Evolutionary conservation across 2,888 invertebrate species (phyloP), one percentile per base, ranked within the genome.

Genomic region (Carabus problematicus): DNA sequence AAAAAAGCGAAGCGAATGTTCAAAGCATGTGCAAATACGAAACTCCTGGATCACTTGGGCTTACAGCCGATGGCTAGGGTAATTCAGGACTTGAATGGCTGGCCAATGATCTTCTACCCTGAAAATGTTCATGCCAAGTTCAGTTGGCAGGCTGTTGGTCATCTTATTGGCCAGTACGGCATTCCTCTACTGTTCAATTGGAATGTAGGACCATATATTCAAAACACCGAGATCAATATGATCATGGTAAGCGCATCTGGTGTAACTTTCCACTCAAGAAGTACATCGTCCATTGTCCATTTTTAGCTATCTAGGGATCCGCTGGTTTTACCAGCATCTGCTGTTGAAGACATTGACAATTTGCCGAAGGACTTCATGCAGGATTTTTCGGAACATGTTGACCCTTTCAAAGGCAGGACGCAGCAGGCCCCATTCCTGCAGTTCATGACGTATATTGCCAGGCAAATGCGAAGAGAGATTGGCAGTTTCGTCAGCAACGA

Each of bases 1-100:
- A 77, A 78, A 72, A 82, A 81, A 73, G 80, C 79, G 0, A 79
- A 79, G 72, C 72, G 76, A 1, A 80, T 81, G 6, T 83, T 80
- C 69, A 64, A 74, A 16, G 75, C 80, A 0, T 82, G 83, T 71
- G 64, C 77, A 0, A 73, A 80, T 70, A 55, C 73, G 14, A 71
- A 74, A 1, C 76, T 77, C 41, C 70, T 74, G 18, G 77, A 79
- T 42, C 29, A 70, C 8, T 64, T 79, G 39, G 72, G 72, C 3
- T 67, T 77, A 45, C 71, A 70, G 43, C 80, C 82, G 0, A 77
- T 82, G 73, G 19, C 77, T 7, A 64, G 73, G 9, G 74, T 82
- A n/a, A 73, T 83, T 12, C 62, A 73, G 9, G 74, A 77, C 9
- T 73, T 79, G 18, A 76, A 77, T 2, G 77, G 78, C 3, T 82